Evolutionary conservation across 2,888 invertebrate genomes (phyloP), one percentile per base, ranked within the genome.

Genomic region (Thumatha senex): DNA sequence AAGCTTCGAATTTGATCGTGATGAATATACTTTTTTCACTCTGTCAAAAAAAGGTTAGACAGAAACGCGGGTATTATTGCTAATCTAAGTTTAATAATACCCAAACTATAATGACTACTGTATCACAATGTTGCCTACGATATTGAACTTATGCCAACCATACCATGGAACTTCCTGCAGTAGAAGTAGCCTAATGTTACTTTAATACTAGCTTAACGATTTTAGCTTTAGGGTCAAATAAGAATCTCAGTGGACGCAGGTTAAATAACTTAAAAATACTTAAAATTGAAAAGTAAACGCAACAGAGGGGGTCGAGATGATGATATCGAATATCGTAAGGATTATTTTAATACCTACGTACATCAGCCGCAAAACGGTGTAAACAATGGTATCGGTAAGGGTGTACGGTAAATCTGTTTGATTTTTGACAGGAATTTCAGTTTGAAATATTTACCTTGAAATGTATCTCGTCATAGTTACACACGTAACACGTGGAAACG

Each of bases 341-440:
- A 60, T 54, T 44, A 4, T 4, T 2, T 24, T 4, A 24, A 5
- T 24, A 5, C 18, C 18, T 24, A 60, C 65, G 62, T 60, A 68
- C 71, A 57, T 66, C 66, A 63, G 55, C 51, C 70, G 56, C 52
- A 63, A 54, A 67, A 73, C 61, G 61, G 60, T 51, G 52, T n/a
- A n/a, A n/a, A n/a, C n/a, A n/a, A n/a, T n/a, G n/a, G n/a, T n/a
- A n/a, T n/a, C n/a, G n/a, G n/a, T n/a, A n/a, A n/a, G n/a, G n/a
- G n/a, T 63, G 58, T 53, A 63, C 56, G 76, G 74, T 76, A 76
- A 70, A 65, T 44, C 46, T 48, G 61, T 74, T 74, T 69, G 71
- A 62, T 60, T 48, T 58, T 60, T 61, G 62, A 60, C 66, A 67
- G 70, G 72, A 75, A 69, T 52, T 51, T 50, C 48, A 57, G 51